These are phyloP conservation scores for Thaumetopoea pityocampa DNA, from an alignment of 1,140 invertebrate genomes.

Conservation along the genomic window DNA sequence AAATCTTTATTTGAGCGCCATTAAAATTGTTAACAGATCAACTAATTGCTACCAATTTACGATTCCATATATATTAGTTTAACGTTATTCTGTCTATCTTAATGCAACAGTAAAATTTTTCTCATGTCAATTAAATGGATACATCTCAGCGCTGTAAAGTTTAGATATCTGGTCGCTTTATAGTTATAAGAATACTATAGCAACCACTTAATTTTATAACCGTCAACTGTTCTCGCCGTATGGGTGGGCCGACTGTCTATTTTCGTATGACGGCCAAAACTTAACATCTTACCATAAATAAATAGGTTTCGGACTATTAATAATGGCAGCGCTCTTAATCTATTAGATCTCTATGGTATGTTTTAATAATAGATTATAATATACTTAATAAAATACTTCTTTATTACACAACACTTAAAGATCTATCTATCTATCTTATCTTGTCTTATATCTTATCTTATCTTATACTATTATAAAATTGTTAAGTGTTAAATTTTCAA, in stretches of 20 bases:
- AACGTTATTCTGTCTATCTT: slow-evolving; percentile 5
- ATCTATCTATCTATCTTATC: no score
- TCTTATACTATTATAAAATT: no score
- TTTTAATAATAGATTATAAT: no score
- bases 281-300: slow-evolving; percentile 45
- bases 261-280: slow-evolving; percentile 44
- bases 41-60: no score
- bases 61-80: no score
- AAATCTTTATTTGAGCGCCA: no score
- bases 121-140: slow-evolving; percentile 13
- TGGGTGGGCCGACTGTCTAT: slow-evolving; percentile 59
- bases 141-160: slow-evolving; percentile 7
- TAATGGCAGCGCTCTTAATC: slow-evolving; percentile 46
- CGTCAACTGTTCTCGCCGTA: slow-evolving; percentile 30
- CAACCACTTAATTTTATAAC: slow-evolving; percentile 36
- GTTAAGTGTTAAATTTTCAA: no score
- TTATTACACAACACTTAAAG: no score
- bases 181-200: slow-evolving; percentile 31
- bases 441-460: no score
- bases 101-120: slow-evolving; percentile 8
- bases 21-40: no score
- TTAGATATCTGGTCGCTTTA: slow-evolving; percentile 22
- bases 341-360: slow-evolving; percentile 35
- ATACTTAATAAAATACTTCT: no score
- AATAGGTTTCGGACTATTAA: slow-evolving; percentile 57